A percentile compares a stretch with the other conserved stretches of the same genome.
phyloP scores from a whole-genome alignment of 2,888 invertebrate species.

The Sabellastarte sp. region DNA sequence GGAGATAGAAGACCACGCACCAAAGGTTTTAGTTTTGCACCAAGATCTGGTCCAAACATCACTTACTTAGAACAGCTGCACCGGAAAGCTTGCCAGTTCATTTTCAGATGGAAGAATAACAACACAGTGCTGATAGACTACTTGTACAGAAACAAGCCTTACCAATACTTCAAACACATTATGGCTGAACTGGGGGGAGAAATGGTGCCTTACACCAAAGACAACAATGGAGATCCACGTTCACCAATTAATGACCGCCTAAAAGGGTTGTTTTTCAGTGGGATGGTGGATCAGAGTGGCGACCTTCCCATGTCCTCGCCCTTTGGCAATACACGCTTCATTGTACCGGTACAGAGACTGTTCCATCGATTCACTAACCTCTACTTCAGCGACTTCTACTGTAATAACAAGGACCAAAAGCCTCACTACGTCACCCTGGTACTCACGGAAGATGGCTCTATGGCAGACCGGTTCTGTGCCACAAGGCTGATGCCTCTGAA shows the following conservation, averaged over 20 bases:
- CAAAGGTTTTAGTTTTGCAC: too few species aligned
- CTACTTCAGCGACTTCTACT: constrained; percentile 57
- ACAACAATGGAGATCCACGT: constrained; percentile 45
- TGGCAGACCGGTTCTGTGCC: background rate
- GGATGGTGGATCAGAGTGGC: constrained; percentile 33
- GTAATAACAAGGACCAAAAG: constrained; percentile 40
- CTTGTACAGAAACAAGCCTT: background rate
- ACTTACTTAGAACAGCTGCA: too few species aligned
- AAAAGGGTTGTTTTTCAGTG: constrained; percentile 50
- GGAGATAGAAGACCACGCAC: too few species aligned
- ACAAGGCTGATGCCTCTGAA: background rate
- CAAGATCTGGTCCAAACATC: too few species aligned
- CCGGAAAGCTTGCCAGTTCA: too few species aligned
- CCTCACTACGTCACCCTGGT: constrained; percentile 55
- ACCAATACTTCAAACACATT: background rate
- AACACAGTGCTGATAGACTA: too few species aligned
- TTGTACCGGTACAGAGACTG: background rate
- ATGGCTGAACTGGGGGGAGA: constrained; percentile 15
- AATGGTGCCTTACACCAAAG: constrained; percentile 45
- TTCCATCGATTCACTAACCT: constrained; percentile 20
- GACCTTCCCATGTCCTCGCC: constrained; percentile 29
- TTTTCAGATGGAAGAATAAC: too few species aligned
- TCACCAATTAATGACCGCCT: constrained; percentile 33
- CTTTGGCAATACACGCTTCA: background rate
- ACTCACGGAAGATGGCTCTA: constrained; percentile 13